Percentiles rank a stretch among this genome's conserved stretches.
These are phyloP conservation scores for Paradoxurus hermaphroditus DNA, from an alignment of 2,113 vertebrate genomes.

Conservation along the genomic window DNA sequence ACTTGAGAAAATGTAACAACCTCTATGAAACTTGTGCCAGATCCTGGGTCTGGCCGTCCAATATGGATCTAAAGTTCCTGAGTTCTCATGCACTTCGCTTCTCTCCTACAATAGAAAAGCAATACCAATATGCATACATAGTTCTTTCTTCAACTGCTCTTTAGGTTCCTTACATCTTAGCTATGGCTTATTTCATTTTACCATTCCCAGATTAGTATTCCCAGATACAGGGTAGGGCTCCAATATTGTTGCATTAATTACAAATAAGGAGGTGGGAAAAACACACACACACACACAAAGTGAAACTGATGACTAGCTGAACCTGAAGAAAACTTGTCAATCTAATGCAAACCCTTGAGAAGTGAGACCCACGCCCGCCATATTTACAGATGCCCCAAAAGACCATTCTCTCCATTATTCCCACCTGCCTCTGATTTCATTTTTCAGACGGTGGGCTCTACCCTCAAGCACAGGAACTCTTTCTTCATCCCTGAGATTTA, in stretches of 20 bases:
- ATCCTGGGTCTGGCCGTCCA: background rate
- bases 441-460: background rate
- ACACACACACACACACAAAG: too few species aligned
- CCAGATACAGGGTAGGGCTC: background rate
- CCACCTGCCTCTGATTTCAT: background rate
- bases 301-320: background rate
- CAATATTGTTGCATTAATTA: constrained; percentile 17
- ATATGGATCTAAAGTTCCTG: background rate
- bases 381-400: background rate
- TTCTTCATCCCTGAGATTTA: background rate
- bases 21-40: background rate
- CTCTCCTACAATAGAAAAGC: background rate
- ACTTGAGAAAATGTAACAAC: background rate
- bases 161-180: background rate
- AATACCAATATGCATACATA: background rate
- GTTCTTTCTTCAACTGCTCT: background rate
- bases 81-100: background rate
- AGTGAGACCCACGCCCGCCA: background rate
- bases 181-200: constrained; percentile 19
- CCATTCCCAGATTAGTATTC: background rate
- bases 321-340: background rate
- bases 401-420: background rate
- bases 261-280: background rate
- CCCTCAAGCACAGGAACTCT: background rate
- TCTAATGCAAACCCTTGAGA: background rate